A percentile compares a stretch with the other conserved stretches of the same genome.
Evolutionary conservation across 2,113 vertebrate genomes (phyloP).

Genomic region (Stegostoma tigrinum): DNA sequence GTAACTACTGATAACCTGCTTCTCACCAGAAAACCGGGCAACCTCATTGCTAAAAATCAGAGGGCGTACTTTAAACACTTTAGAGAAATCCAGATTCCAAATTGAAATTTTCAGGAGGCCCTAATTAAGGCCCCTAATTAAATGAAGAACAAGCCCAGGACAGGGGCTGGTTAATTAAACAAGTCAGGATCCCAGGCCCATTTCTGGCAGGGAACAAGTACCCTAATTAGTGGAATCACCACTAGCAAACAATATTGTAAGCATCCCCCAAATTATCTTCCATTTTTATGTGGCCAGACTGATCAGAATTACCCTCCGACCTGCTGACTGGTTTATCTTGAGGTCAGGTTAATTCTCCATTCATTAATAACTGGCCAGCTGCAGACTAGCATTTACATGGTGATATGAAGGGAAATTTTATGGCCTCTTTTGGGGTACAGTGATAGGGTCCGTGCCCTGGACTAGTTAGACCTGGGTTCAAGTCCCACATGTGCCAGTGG

Average conservation of each 20-base stretch:
- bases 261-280: neutral
- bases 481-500: no score
- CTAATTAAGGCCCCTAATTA: no score
- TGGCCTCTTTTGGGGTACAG: no score
- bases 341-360: neutral
- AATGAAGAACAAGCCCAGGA: neutral
- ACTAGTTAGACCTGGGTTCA: no score
- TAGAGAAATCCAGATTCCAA: no score
- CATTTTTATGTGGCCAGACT: neutral
- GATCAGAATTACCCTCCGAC: neutral
- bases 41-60: neutral
- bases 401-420: no score
- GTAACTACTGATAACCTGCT: neutral
- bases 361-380: neutral
- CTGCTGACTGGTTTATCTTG: neutral
- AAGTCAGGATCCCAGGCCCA: neutral
- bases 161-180: neutral
- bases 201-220: neutral
- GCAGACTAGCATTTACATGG: neutral
- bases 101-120: neutral
- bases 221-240: neutral
- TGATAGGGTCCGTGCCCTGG: no score
- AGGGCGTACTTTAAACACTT: neutral
- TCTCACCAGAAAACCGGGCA: neutral
- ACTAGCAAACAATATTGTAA: neutral